A percentile compares a stretch with the other conserved stretches of the same genome.
Conservation (phyloP, 2,888 invertebrate species). For the Teleogryllus oceanicus region DNA sequence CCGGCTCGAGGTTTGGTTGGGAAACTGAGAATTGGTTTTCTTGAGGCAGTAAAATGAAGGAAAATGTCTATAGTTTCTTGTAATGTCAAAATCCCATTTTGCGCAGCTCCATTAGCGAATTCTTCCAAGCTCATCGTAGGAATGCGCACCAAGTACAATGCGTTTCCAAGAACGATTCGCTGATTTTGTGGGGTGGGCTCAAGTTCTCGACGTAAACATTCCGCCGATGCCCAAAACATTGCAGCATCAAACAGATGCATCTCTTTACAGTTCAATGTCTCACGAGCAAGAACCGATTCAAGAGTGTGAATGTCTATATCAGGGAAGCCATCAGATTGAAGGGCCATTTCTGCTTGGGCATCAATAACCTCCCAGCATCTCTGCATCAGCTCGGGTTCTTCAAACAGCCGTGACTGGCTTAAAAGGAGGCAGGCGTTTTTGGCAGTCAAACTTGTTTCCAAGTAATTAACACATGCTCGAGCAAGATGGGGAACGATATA, state of each 20-base stretch:
- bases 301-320: constrained; percentile 93
- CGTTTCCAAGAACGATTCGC: constrained; percentile 68
- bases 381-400: constrained; percentile 95
- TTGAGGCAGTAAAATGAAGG: constrained; percentile 87
- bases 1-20: constrained; percentile 80
- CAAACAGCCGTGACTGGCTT: constrained; percentile 92
- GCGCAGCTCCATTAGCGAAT: constrained; percentile 93
- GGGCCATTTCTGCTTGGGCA: constrained; percentile 95
- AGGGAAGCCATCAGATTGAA: constrained; percentile 91
- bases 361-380: constrained; percentile 97
- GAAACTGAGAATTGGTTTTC: constrained; percentile 79
- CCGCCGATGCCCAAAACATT: constrained; percentile 88
- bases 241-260: constrained; percentile 87
- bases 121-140: constrained; percentile 92
- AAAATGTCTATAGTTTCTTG: constrained; percentile 95
- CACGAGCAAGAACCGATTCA: constrained; percentile 84
- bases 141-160: constrained; percentile 83
- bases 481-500: constrained; percentile 94
- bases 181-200: constrained; percentile 78
- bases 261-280: constrained; percentile 93
- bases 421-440: constrained; percentile 93
- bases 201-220: constrained; percentile 79
- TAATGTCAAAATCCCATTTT: constrained; percentile 84
- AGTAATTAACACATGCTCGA: constrained; percentile 87
- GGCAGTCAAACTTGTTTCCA: constrained; percentile 93